Conservation (phyloP, 2,113 vertebrate genomes). For the Redunca redunca region DNA sequence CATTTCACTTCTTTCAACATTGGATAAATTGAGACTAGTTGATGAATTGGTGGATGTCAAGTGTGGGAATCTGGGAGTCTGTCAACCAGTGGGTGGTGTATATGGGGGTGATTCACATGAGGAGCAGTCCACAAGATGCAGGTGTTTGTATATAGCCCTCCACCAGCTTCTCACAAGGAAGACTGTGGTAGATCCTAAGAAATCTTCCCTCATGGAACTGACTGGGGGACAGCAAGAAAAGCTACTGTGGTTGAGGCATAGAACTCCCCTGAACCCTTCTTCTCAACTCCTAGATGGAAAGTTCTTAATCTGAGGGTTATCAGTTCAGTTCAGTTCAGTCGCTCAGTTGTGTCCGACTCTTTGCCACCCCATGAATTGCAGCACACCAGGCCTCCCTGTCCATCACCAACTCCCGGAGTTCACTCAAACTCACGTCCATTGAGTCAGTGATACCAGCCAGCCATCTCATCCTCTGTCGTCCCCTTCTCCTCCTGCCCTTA, state of each 20-base stretch:
- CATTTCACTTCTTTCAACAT: neutral
- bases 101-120: neutral
- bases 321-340: no score
- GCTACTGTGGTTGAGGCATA: neutral
- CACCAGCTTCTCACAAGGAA: neutral
- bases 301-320: neutral
- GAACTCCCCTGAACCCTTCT: neutral
- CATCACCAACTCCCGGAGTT: no score
- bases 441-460: no score
- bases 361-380: no score
- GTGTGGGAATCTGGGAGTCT: neutral
- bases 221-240: neutral
- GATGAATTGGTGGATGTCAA: neutral
- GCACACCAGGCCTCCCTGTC: no score
- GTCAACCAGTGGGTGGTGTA: neutral
- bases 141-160: neutral
- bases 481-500: no score
- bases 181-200: neutral
- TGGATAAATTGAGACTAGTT: neutral
- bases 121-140: neutral
- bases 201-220: neutral
- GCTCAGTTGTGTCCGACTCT: no score
- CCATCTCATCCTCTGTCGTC: no score
- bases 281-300: neutral
- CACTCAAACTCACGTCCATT: no score